A percentile compares a stretch with the other conserved stretches of the same genome.
These are phyloP conservation scores for Athene noctua DNA, from an alignment of 2,113 vertebrate genomes.

Conservation along the genomic window DNA sequence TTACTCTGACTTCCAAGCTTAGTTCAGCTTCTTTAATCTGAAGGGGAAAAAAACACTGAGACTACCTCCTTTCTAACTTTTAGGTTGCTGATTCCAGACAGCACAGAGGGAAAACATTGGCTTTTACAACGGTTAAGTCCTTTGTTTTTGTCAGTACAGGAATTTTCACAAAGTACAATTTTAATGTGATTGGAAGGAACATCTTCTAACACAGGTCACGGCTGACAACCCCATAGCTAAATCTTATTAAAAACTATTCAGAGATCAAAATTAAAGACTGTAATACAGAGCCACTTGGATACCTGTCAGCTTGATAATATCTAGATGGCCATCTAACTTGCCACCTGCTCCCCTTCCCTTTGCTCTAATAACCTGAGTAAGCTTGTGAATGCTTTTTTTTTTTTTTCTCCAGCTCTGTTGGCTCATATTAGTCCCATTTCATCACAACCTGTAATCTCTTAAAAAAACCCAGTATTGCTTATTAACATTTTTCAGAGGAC, in stretches of 20 bases:
- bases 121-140: constrained; percentile 26
- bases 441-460: background rate
- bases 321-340: constrained; percentile 1
- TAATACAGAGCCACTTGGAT: constrained; percentile 14
- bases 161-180: constrained; percentile 39
- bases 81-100: constrained; percentile 9
- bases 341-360: constrained; percentile 21
- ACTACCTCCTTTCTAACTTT: background rate
- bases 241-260: constrained; percentile 39
- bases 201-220: background rate
- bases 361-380: constrained; percentile 18
- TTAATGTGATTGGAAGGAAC: background rate
- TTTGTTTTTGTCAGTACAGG: background rate
- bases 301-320: constrained; percentile 18
- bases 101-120: constrained; percentile 19
- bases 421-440: background rate
- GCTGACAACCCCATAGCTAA: background rate
- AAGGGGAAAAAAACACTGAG: background rate
- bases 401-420: background rate
- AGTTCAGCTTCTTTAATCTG: constrained; percentile 28
- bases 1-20: constrained; percentile 33
- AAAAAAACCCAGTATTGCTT: background rate
- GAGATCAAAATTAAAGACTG: constrained; percentile 36
- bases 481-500: background rate
- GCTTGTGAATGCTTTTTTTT: background rate